A percentile compares a stretch with the other conserved stretches of the same genome.
phyloP scores from a whole-genome alignment of 1,140 invertebrate species.

The Frieseomelitta varia region DNA sequence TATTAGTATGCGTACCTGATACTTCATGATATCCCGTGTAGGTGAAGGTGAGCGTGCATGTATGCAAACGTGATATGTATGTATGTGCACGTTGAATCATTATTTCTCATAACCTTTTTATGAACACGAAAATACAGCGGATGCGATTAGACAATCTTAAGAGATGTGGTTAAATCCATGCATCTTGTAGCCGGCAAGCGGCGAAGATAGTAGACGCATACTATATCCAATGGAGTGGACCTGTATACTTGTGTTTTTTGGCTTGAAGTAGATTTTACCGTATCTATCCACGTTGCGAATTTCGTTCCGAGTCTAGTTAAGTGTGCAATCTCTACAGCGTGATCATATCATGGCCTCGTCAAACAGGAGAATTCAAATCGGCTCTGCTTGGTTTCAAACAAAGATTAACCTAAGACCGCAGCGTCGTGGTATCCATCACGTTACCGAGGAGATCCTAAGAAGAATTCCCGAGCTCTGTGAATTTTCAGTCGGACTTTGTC shows the following conservation, averaged over 20 bases:
- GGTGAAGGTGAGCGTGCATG: constrained; percentile 42
- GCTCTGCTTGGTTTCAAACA: constrained; percentile 97
- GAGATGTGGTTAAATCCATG: constrained; percentile 53
- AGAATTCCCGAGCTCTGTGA: constrained; percentile 95
- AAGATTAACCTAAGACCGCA: constrained; percentile 97
- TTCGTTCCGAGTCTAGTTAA: constrained; percentile 36
- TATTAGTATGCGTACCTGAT: constrained; percentile 44
- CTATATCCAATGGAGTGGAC: constrained; percentile 50
- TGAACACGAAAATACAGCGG: constrained; percentile 43
- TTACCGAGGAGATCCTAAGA: constrained; percentile 96
- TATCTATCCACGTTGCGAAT: constrained; percentile 9
- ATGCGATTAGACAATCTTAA: constrained; percentile 51
- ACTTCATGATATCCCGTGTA: constrained; percentile 39
- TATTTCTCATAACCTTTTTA: constrained; percentile 78
- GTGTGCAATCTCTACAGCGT: constrained; percentile 43
- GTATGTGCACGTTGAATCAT: constrained; percentile 72
- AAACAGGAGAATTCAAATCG: constrained; percentile 93
- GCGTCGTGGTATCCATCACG: constrained; percentile 96
- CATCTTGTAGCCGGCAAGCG: constrained; percentile 46
- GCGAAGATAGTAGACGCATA: constrained; percentile 57
- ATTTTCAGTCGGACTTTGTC: constrained; percentile 96
- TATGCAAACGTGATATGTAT: constrained; percentile 46
- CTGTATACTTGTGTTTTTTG: constrained; percentile 49
- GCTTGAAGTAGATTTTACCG: constrained; percentile 40
- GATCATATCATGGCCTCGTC: constrained; percentile 89